Conservation (phyloP, 2,797 vertebrate genomes). For the Acipenser oxyrinchus region DNA sequence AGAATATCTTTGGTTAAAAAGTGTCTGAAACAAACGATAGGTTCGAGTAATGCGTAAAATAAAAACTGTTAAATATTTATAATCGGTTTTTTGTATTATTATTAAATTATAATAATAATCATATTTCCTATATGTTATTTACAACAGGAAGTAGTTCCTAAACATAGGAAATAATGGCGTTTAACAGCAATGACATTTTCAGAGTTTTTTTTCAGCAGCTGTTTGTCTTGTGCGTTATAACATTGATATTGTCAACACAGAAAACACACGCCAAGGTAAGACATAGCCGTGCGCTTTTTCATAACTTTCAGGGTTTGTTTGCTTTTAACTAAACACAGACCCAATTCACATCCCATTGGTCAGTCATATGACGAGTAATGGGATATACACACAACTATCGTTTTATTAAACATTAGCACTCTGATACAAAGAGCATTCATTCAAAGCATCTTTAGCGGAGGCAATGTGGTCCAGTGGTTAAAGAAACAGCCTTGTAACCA, state of each 20-base stretch:
- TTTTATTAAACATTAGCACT: too few species aligned
- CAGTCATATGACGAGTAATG: too few species aligned
- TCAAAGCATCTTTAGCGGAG: too few species aligned
- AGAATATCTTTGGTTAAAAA: too few species aligned
- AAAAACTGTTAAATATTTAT: too few species aligned
- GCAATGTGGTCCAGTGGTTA: too few species aligned
- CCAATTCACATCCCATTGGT: not conserved
- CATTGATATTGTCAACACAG: conserved; percentile 38
- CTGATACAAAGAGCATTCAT: too few species aligned
- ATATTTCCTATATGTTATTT: not conserved
- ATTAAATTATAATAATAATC: not conserved
- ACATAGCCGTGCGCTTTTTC: not conserved
- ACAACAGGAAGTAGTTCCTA: too few species aligned
- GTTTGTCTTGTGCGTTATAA: conserved; percentile 34
- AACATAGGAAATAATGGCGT: not conserved
- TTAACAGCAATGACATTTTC: not conserved
- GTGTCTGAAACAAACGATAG: too few species aligned
- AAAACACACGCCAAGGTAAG: conserved; percentile 53
- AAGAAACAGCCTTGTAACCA: too few species aligned
- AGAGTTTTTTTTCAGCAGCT: conserved; percentile 2
- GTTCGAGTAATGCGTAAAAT: too few species aligned
- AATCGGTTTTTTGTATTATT: not conserved
- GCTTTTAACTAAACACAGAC: not conserved
- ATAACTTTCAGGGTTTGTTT: not conserved
- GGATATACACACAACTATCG: too few species aligned